Evolutionary conservation across 2,113 vertebrate species (phyloP).

Genomic region (Fulica atra): DNA sequence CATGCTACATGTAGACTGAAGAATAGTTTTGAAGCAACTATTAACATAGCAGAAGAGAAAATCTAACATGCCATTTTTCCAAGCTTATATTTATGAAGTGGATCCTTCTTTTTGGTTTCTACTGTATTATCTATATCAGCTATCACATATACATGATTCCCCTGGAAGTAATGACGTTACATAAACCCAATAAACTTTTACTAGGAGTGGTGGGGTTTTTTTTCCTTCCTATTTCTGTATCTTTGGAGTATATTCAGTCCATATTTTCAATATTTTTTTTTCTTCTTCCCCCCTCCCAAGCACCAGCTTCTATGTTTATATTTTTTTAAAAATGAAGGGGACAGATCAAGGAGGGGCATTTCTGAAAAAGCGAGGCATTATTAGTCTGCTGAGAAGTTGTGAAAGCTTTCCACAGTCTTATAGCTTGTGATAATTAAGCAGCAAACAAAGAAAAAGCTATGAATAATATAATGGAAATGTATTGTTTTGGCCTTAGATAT

Average conservation of each 20-base stretch:
- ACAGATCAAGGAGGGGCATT: not conserved
- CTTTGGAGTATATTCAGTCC: not conserved
- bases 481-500: not conserved
- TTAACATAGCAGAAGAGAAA: not conserved
- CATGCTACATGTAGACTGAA: not conserved
- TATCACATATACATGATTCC: not conserved
- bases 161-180: not conserved
- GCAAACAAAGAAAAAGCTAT: not conserved
- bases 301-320: not conserved
- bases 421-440: not conserved
- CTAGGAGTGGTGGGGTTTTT: not conserved
- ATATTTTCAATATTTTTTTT: not conserved
- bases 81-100: not conserved
- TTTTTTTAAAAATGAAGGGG: not conserved
- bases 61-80: not conserved
- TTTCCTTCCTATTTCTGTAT: not conserved
- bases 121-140: not conserved
- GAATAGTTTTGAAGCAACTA: not conserved
- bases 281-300: not conserved
- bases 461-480: not conserved
- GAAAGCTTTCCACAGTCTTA: not conserved
- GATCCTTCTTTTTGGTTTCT: not conserved
- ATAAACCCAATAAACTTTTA: not conserved
- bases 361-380: not conserved
- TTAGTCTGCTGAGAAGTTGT: not conserved